Percentiles rank a stretch among this genome's conserved stretches.
Conservation (phyloP, 2,888 invertebrate genomes). For the Drosophila nr. fundita region DNA sequence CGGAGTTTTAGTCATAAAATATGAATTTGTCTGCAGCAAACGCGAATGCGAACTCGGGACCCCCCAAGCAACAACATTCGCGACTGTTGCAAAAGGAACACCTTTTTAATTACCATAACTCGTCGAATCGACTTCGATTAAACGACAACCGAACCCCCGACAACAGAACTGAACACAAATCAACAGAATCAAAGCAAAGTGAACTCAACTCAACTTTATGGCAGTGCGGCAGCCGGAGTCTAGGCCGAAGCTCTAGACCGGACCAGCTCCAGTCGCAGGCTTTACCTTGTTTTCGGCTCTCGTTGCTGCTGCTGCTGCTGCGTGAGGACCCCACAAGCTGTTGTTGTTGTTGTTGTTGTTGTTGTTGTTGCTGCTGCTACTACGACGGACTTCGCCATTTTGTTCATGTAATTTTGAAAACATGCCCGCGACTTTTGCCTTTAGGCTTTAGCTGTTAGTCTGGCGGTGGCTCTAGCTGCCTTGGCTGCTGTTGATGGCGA, state of each 20-base stretch:
- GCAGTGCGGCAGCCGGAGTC: conserved; percentile 14
- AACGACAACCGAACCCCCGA: conserved; percentile 55
- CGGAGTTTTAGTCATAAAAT: conserved; percentile 75
- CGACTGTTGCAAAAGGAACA: conserved; percentile 74
- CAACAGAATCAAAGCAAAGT: conserved; percentile 11
- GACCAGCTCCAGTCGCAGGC: conserved; percentile 21
- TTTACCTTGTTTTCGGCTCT: conserved; percentile 35
- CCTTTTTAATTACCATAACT: conserved; percentile 83
- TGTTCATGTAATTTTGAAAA: conserved; percentile 68
- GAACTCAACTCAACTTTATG: conserved; percentile 4
- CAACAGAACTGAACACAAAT: conserved; percentile 14
- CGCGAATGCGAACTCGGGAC: conserved; percentile 31
- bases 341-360: conserved; percentile 33
- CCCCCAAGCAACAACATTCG: conserved; percentile 53
- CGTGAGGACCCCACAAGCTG: conserved; percentile 73
- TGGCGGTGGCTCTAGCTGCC: conserved; percentile 14
- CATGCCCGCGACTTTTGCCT: conserved; percentile 37
- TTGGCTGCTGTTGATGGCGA: conserved; percentile 25
- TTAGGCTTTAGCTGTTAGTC: conserved; percentile 9
- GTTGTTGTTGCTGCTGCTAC: conserved; percentile 14
- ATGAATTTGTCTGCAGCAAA: conserved; percentile 72
- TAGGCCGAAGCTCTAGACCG: conserved; percentile 35
- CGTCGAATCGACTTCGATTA: conserved; percentile 77
- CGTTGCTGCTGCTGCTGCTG: conserved; percentile 45
- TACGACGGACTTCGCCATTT: conserved; percentile 59